phyloP scores from a whole-genome alignment of 2,797 vertebrate genomes.

The Synaphobranchus kaupii region DNA sequence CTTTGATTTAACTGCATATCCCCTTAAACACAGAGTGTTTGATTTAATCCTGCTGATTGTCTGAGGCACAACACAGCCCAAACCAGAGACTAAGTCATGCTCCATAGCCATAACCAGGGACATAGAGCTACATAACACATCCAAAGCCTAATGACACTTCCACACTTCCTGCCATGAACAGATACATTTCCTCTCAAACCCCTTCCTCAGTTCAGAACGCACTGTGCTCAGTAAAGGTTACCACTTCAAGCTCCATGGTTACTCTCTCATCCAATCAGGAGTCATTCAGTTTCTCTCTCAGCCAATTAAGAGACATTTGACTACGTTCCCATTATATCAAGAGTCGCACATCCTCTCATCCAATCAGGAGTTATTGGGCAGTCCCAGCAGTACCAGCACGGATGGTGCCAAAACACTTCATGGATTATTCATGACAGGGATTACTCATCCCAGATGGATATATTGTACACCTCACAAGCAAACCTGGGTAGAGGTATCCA shows the following conservation, averaged over 20 bases:
- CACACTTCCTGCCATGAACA: background rate
- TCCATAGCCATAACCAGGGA: background rate
- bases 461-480: background rate
- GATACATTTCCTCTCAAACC: background rate
- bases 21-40: background rate
- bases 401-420: background rate
- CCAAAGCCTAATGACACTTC: background rate
- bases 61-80: background rate
- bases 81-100: background rate
- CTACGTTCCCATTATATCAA: background rate
- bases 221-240: slow-evolving; percentile 15
- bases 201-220: background rate
- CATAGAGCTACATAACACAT: background rate
- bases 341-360: background rate
- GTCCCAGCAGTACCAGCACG: background rate
- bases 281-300: background rate
- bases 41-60: background rate
- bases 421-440: background rate
- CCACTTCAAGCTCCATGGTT: background rate
- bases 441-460: background rate
- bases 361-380: background rate
- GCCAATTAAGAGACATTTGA: background rate
- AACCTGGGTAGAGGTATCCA: background rate
- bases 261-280: slow-evolving; percentile 13
- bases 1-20: background rate